Conservation (phyloP, 2,113 vertebrate genomes). For the Macaca fascicularis region DNA sequence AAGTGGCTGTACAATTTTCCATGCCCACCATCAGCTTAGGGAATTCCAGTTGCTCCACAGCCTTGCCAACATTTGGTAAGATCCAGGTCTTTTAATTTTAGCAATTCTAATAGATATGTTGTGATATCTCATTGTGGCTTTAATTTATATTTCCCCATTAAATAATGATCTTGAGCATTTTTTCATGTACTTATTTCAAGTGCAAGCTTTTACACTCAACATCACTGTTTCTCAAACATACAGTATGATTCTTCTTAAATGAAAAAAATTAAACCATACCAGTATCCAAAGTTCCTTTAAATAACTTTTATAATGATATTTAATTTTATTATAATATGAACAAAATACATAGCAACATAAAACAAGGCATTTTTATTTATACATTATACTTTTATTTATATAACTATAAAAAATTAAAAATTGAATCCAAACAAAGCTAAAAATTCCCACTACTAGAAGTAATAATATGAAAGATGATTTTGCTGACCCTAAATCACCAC, state of each 20-base stretch:
- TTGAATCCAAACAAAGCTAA: neutral
- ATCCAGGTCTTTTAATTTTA: neutral
- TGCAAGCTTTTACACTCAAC: neutral
- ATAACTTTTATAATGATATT: neutral
- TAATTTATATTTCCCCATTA: neutral
- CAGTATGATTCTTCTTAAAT: neutral
- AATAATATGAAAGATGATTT: neutral
- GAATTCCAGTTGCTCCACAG: neutral
- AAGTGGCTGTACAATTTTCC: neutral
- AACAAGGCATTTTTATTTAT: conserved; percentile 34
- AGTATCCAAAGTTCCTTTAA: neutral
- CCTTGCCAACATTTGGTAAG: neutral
- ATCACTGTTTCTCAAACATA: neutral
- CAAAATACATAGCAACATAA: neutral
- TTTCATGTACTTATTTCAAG: neutral
- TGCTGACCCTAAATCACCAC: neutral
- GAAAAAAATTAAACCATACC: neutral
- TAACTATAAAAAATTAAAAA: neutral
- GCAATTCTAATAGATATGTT: neutral
- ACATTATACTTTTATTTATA: neutral
- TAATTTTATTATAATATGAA: conserved; percentile 35
- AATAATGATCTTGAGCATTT: neutral
- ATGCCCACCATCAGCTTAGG: neutral
- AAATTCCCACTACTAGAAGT: neutral
- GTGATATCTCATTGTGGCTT: neutral